These are phyloP conservation scores for Limonius californicus DNA, from an alignment of 1,140 invertebrate species.

Conservation along the genomic window DNA sequence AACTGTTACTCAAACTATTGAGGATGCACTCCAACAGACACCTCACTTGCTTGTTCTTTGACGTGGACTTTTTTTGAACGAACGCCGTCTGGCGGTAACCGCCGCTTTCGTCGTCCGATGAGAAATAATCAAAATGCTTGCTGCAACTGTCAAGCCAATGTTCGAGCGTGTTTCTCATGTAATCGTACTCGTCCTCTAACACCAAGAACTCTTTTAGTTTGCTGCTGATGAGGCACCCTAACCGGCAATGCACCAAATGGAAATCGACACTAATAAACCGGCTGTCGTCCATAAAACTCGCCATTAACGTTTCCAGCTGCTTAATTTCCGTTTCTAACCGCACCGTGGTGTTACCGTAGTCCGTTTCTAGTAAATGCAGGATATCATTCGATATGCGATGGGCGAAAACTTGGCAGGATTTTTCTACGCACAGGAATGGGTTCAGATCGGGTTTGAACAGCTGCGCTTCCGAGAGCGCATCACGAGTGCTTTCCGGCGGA, in stretches of 20 bases:
- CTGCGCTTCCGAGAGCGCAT: not conserved
- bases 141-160: conserved; percentile 20
- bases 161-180: conserved; percentile 8
- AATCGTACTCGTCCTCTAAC: conserved; percentile 5
- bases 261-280: conserved; percentile 59
- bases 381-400: conserved; percentile 57
- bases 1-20: conserved; percentile 21
- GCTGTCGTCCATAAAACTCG: conserved; percentile 61
- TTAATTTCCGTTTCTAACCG: conserved; percentile 58
- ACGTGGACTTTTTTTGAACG: conserved; percentile 31
- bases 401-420: conserved; percentile 63
- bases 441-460: conserved; percentile 28
- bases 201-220: conserved; percentile 39
- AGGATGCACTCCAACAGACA: conserved; percentile 36
- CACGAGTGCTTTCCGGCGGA: not conserved
- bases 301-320: conserved; percentile 61
- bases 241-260: conserved; percentile 57
- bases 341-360: conserved; percentile 44
- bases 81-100: conserved; percentile 20
- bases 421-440: conserved; percentile 59
- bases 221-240: conserved; percentile 58
- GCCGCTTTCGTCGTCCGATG: conserved; percentile 44
- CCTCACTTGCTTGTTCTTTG: conserved; percentile 37
- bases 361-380: conserved; percentile 37
- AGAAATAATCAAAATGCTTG: conserved; percentile 49